Percentiles rank a stretch among this genome's conserved stretches.
Evolutionary conservation across 2,113 vertebrate genomes (phyloP).

Genomic region (Eira barbara): DNA sequence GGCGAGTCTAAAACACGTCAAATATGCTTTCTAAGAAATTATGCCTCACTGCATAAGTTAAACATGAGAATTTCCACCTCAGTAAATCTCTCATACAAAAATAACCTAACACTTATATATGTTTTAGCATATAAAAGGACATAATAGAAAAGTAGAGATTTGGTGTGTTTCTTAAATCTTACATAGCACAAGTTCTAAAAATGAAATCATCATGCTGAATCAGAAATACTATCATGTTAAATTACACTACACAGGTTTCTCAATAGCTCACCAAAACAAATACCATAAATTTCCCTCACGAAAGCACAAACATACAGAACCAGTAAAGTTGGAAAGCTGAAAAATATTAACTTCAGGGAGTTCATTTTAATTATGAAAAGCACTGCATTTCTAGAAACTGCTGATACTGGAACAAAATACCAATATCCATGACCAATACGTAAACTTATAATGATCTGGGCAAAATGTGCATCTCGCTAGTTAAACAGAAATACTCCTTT

Average conservation of each 20-base stretch:
- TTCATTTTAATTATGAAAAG: slow-evolving; percentile 3
- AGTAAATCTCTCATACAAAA: neutral
- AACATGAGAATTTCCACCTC: neutral
- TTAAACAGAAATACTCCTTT: slow-evolving; percentile 71
- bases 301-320: neutral
- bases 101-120: neutral
- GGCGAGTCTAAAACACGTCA: neutral
- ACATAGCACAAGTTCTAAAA: slow-evolving; percentile 53
- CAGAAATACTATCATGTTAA: slow-evolving; percentile 29
- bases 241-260: neutral
- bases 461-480: neutral
- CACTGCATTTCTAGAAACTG: slow-evolving; percentile 55
- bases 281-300: neutral
- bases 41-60: neutral
- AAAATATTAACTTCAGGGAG: neutral
- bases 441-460: slow-evolving; percentile 68
- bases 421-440: slow-evolving; percentile 55
- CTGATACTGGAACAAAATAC: neutral
- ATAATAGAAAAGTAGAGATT: neutral
- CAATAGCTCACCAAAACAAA: neutral
- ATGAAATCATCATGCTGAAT: slow-evolving; percentile 57
- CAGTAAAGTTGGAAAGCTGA: neutral
- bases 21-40: neutral
- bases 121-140: neutral
- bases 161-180: slow-evolving; percentile 10